phyloP scores from a whole-genome alignment of 1,140 invertebrate genomes.

The Pseudoatta argentina region DNA sequence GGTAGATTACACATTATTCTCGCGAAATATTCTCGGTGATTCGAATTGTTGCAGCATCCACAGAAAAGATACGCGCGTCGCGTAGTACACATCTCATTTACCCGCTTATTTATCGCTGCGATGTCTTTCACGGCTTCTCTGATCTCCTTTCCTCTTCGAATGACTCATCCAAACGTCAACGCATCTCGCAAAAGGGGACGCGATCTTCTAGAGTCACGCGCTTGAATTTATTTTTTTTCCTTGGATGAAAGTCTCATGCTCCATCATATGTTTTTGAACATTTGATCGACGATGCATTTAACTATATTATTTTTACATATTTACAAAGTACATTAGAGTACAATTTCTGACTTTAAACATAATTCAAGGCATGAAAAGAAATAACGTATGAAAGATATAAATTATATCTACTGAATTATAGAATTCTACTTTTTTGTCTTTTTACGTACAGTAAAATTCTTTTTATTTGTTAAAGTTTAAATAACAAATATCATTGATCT shows the following conservation, averaged over 20 bases:
- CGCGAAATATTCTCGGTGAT: slow-evolving; percentile 17
- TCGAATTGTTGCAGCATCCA: slow-evolving; percentile 25
- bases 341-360: not conserved
- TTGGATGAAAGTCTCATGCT: not conserved
- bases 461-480: not conserved
- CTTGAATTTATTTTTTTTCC: slow-evolving; percentile 13
- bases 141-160: slow-evolving; percentile 18
- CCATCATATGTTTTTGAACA: slow-evolving; percentile 1
- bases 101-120: not conserved
- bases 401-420: not conserved
- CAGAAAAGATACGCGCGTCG: slow-evolving; percentile 4
- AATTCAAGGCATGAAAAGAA: not conserved
- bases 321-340: not conserved
- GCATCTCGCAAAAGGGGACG: slow-evolving; percentile 23
- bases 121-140: slow-evolving; percentile 29
- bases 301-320: not conserved
- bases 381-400: not conserved
- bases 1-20: slow-evolving; percentile 35
- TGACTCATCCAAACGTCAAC: slow-evolving; percentile 15
- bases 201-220: slow-evolving; percentile 28
- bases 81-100: not conserved
- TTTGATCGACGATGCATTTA: not conserved
- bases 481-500: not conserved
- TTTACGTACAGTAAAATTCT: not conserved
- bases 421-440: not conserved